Base-by-base conservation (phyloP, 2,113 vertebrate species). In the Eudyptes chrysolophus region DNA sequence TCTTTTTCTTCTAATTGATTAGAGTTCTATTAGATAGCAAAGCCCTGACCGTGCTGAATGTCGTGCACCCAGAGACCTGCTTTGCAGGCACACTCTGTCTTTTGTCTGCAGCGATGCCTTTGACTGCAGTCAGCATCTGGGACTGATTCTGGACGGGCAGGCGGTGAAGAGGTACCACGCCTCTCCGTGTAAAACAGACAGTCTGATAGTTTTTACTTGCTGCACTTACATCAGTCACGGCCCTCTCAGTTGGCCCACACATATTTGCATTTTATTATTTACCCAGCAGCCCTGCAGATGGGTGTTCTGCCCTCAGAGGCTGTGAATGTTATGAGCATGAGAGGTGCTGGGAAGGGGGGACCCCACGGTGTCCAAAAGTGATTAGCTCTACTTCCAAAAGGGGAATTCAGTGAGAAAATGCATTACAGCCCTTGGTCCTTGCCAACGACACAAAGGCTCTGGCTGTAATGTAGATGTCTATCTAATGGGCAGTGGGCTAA, bases 241-340 rank as follows among this genome's bases (percentile, higher is more conserved):
- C 34, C 49, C 54, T 42, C 70, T 72, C 2, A 1, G 24, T 44
- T 34, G 36, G 32, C 40, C 25, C 9, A 2, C 6, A 8, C 7
- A 0, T 40, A 10, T 75, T 42, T 81, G 64, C 16, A 15, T 29
- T 75, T 68, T 22, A 11, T 68, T 68, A 26, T 70, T 61, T 36
- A 57, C 13, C 61, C 68, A 30, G 40, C 78, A 52, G 16, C 25
- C 74, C 52, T 32, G 22, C 40, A 58, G 34, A 13, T 61, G 74
- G 48, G 87, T 6, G 5, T 55, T 71, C 78, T 77, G 61, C 36
- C 61, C 60, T 69, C 13, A 44, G 40, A 61, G 52, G 75, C 32
- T 11, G 18, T 0, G 0, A n/a, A 29, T 5, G 38, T 16, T 42
- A 17, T 0, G 8, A 79, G 32, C 36, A 38, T 0, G 1, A 52